Evolutionary conservation across 2,888 invertebrate genomes (phyloP), one percentile per base, ranked within the genome.

Genomic region (Cerceris rybyensis): DNA sequence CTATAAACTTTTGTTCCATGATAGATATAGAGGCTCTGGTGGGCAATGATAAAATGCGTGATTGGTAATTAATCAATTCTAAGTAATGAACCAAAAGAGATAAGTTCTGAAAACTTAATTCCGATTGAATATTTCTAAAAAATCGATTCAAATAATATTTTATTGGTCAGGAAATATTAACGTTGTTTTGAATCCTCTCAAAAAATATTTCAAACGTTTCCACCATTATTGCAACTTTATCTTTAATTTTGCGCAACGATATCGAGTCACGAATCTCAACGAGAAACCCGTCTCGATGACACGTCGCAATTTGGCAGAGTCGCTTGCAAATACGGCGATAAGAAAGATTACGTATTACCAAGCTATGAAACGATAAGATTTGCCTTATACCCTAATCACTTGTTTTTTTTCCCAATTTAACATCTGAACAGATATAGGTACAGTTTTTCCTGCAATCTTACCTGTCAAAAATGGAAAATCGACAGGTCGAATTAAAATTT

Each of bases 241-340:
- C 52, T 41, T 9, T 0, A 43, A 46, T 61, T 70, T 65, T n/a
- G 52, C 54, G 14, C 63, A 13, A 7, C 5, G 39, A 59, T 79
- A 82, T 77, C 72, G 16, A 58, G 57, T 9, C 43, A 16, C 60
- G 68, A 66, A 71, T 79, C 75, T 61, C 49, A 16, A 46, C 14
- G 52, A 64, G 57, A 7, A 52, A 60, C 49, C 28, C 50, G 28
- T n/a, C 55, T 52, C 59, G 59, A 61, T 84, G 78, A 84, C 70
- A 78, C 72, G 78, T 78, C 70, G 59, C 41, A 75, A 80, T 84
- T 84, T 66, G 78, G 39, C 61, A 57, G 70, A 75, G 60, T 52
- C 81, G 69, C 70, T 78, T 80, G 75, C 76, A 80, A 84, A 84
- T 84, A 82, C 66, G 49, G 17, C 55, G 75, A 69, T 60, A 68